A percentile compares a stretch with the other conserved stretches of the same genome.
These are phyloP conservation scores for Pseudochaenichthys georgianus DNA, from an alignment of 2,797 vertebrate species.

Conservation along the genomic window DNA sequence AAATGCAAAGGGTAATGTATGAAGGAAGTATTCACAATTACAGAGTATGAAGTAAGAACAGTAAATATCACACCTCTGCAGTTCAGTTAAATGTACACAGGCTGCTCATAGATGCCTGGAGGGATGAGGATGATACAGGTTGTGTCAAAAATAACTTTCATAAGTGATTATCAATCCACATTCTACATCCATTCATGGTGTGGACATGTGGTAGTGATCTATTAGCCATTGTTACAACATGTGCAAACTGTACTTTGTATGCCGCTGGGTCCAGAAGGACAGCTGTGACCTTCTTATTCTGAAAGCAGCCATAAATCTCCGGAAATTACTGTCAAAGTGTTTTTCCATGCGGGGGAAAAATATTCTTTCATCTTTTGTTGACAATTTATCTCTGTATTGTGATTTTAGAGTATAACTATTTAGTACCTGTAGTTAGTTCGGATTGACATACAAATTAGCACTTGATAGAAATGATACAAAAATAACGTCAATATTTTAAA, in stretches of 20 bases:
- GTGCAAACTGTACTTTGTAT: neutral
- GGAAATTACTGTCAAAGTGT: neutral
- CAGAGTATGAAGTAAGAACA: slow-evolving; percentile 2
- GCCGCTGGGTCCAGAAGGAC: neutral
- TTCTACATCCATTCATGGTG: neutral
- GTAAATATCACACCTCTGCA: slow-evolving; percentile 6
- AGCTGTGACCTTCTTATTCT: slow-evolving; percentile 17
- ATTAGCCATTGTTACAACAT: neutral
- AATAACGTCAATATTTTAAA: neutral
- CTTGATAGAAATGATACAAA: neutral
- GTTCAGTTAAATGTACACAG: slow-evolving; percentile 10
- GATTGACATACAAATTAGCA: neutral
- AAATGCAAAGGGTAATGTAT: slow-evolving; percentile 10
- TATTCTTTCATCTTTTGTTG: slow-evolving; percentile 1
- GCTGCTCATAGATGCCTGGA: neutral
- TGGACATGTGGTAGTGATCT: neutral
- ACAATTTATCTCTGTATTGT: neutral
- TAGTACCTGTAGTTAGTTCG: neutral
- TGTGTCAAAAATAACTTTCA: slow-evolving; percentile 1
- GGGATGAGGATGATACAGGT: neutral
- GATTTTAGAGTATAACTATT: neutral
- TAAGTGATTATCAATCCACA: slow-evolving; percentile 2
- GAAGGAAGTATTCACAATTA: slow-evolving; percentile 1
- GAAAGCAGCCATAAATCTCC: slow-evolving; percentile 30
- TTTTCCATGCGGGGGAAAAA: neutral